phyloP scores from a whole-genome alignment of 1,140 invertebrate genomes.

The Battus philenor region DNA sequence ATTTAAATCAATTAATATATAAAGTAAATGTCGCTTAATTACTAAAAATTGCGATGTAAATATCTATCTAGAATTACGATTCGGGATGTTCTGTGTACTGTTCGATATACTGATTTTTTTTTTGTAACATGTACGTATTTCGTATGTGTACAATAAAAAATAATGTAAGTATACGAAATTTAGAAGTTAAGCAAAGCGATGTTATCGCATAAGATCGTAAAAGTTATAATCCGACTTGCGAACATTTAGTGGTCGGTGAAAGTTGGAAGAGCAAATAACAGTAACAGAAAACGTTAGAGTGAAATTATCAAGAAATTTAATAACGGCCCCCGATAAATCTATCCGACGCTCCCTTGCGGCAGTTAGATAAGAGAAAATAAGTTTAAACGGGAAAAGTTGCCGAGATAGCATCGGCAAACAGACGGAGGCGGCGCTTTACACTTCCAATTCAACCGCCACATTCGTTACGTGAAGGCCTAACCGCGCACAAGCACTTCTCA shows the following conservation, averaged over 20 bases:
- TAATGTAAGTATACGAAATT: no score
- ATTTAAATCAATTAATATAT: no score
- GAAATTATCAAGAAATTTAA: conserved; percentile 35
- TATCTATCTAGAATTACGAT: no score
- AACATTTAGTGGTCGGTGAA: not conserved
- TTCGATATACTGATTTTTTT: no score
- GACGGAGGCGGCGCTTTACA: conserved; percentile 10
- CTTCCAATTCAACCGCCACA: conserved; percentile 13
- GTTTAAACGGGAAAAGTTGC: conserved; percentile 35
- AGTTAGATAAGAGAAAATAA: conserved; percentile 30
- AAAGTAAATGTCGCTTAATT: no score
- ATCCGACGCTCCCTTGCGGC: conserved; percentile 22
- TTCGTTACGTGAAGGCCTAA: conserved; percentile 4
- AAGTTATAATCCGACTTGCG: conserved; percentile 5
- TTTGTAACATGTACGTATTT: no score
- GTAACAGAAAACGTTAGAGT: conserved; percentile 23
- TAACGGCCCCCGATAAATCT: conserved; percentile 30
- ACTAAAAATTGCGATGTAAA: no score
- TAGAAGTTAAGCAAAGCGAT: no score
- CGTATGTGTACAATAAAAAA: no score
- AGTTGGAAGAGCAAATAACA: conserved; percentile 23
- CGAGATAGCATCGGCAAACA: conserved; percentile 19
- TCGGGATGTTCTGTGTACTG: no score
- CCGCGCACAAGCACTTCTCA: no score
- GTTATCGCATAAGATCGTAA: no score